These are phyloP conservation scores for Chascanopsetta lugubris DNA, from an alignment of 2,113 vertebrate genomes.

Conservation along the genomic window DNA sequence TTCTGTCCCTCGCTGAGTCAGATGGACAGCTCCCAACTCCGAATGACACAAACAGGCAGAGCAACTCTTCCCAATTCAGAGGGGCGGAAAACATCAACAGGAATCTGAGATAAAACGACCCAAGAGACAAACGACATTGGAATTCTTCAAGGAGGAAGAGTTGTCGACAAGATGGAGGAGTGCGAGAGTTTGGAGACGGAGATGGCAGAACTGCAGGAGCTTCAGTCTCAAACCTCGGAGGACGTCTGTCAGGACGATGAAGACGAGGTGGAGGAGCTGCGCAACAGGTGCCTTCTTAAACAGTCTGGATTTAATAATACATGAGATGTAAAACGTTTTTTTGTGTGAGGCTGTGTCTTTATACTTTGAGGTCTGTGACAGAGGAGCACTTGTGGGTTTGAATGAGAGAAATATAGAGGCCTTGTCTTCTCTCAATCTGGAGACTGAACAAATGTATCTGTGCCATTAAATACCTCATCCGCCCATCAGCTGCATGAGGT, in stretches of 20 bases:
- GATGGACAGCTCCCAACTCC: slow-evolving; percentile 79
- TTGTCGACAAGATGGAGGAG: too few species aligned
- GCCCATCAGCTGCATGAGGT: slow-evolving; percentile 4
- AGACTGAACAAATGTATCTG: background rate
- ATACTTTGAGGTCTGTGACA: too few species aligned
- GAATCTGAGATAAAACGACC: slow-evolving; percentile 23
- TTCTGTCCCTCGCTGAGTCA: slow-evolving; percentile 89
- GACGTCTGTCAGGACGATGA: slow-evolving; percentile 68
- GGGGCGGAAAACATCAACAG: slow-evolving; percentile 51
- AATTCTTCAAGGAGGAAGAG: too few species aligned
- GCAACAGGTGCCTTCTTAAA: slow-evolving; percentile 80
- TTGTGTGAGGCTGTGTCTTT: background rate
- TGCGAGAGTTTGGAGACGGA: slow-evolving; percentile 73
- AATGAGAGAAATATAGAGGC: background rate
- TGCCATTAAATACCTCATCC: background rate
- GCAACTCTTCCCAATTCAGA: slow-evolving; percentile 53
- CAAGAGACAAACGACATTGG: slow-evolving; percentile 29
- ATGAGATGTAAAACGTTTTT: too few species aligned
- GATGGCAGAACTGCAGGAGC: slow-evolving; percentile 70
- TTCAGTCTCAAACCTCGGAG: slow-evolving; percentile 46
- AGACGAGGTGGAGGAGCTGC: slow-evolving; percentile 83
- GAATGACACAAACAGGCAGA: slow-evolving; percentile 79
- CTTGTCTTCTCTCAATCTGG: background rate
- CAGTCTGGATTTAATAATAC: background rate
- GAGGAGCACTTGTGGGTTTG: background rate